Conservation (phyloP, 2,888 invertebrate genomes). For the Drosophila prolongata region DNA sequence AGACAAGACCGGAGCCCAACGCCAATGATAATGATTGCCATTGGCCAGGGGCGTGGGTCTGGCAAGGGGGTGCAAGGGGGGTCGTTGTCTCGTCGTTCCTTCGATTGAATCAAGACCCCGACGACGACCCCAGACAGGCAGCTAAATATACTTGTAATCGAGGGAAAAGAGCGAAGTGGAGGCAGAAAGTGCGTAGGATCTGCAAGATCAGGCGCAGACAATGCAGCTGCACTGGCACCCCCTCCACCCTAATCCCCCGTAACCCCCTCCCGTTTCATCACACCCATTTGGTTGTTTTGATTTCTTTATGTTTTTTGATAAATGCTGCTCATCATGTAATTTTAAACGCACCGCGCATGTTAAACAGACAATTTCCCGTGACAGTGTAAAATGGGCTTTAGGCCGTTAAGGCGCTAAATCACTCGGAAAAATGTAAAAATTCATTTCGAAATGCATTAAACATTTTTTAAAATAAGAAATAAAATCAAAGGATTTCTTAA, state of each 20-base stretch:
- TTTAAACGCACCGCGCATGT: slow-evolving; percentile 78
- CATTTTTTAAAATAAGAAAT: too few relatives aligned
- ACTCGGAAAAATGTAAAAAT: neutral
- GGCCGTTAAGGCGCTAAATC: neutral
- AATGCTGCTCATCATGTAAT: slow-evolving; percentile 79
- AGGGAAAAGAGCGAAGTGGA: slow-evolving; percentile 23
- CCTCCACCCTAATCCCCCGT: slow-evolving; percentile 4
- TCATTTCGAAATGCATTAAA: neutral
- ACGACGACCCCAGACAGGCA: slow-evolving; percentile 47
- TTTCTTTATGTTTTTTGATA: slow-evolving; percentile 65
- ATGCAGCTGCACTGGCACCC: slow-evolving; percentile 38
- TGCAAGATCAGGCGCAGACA: slow-evolving; percentile 42
- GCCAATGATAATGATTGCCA: slow-evolving; percentile 65
- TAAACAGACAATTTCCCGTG: slow-evolving; percentile 79
- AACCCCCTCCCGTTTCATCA: slow-evolving; percentile 4
- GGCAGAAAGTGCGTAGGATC: slow-evolving; percentile 65
- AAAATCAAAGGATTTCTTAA: too few relatives aligned
- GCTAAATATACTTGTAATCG: slow-evolving; percentile 55
- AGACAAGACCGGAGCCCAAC: slow-evolving; percentile 41
- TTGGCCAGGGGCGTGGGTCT: slow-evolving; percentile 36
- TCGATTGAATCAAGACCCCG: slow-evolving; percentile 68
- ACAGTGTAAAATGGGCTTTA: slow-evolving; percentile 71
- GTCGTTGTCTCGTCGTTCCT: slow-evolving; percentile 34
- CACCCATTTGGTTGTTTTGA: slow-evolving; percentile 27
- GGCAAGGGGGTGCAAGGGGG: slow-evolving; percentile 8